Evolutionary conservation across 2,888 invertebrate genomes (phyloP).

Genomic region (Criorhina ranunculi): DNA sequence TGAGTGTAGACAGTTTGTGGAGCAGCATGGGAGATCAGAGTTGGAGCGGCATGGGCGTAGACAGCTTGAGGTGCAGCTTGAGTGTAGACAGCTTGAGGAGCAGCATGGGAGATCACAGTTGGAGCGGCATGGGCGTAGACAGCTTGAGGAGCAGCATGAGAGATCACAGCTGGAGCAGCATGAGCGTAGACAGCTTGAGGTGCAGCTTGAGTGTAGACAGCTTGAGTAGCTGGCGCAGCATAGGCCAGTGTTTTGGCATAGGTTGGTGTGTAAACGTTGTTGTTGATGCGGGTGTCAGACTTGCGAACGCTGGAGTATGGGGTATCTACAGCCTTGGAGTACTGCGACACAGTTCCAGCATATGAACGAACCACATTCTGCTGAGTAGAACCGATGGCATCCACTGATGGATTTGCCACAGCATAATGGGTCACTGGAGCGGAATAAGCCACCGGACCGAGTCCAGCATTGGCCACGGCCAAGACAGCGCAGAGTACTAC

Average conservation of each 20-base stretch:
- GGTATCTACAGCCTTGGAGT: slow-evolving; percentile 87
- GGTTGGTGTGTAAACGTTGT: slow-evolving; percentile 79
- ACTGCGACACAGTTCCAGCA: slow-evolving; percentile 86
- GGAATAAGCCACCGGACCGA: slow-evolving; percentile 77
- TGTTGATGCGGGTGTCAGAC: slow-evolving; percentile 86
- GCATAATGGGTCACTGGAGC: slow-evolving; percentile 81
- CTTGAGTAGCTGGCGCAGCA: slow-evolving; percentile 80
- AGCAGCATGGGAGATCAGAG: slow-evolving; percentile 80
- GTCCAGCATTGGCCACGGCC: slow-evolving; percentile 87
- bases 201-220: slow-evolving; percentile 80
- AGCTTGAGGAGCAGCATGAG: slow-evolving; percentile 79
- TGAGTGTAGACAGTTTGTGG: slow-evolving; percentile 77
- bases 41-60: slow-evolving; percentile 79
- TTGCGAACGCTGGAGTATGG: slow-evolving; percentile 87
- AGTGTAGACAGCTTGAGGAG: slow-evolving; percentile 78
- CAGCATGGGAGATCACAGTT: slow-evolving; percentile 78
- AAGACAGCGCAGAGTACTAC: slow-evolving; percentile 86
- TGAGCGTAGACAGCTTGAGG: slow-evolving; percentile 80
- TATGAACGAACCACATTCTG: slow-evolving; percentile 87
- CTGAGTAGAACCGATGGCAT: slow-evolving; percentile 84
- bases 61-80: slow-evolving; percentile 76
- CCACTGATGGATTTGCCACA: slow-evolving; percentile 81
- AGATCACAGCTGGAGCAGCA: slow-evolving; percentile 78
- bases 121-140: slow-evolving; percentile 80
- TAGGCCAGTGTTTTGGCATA: slow-evolving; percentile 78